phyloP scores from a whole-genome alignment of 2,113 vertebrate species.

The Spilogale gracilis region DNA sequence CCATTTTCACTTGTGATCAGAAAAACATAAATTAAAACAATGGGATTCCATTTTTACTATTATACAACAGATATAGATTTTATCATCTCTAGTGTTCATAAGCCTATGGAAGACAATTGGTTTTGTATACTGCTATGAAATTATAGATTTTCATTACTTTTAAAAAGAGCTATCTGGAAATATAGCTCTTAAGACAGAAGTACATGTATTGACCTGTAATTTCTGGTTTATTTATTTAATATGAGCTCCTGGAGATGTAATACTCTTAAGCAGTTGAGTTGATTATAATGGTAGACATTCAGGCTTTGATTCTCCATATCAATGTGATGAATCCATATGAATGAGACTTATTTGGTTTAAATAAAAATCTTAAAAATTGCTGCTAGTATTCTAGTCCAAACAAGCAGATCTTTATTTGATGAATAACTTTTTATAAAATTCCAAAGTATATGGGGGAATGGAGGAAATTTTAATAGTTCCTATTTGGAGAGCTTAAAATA shows the following conservation, averaged over 20 bases:
- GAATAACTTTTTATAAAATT: background rate
- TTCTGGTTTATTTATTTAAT: background rate
- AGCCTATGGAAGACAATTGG: background rate
- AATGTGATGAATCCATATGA: background rate
- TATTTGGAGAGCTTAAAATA: background rate
- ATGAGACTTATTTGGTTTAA: background rate
- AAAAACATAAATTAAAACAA: background rate
- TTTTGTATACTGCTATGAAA: background rate
- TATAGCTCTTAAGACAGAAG: background rate
- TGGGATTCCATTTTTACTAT: background rate
- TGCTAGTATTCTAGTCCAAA: background rate
- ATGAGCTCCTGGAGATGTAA: background rate
- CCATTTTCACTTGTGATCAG: background rate
- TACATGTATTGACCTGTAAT: background rate
- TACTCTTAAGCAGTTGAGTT: background rate
- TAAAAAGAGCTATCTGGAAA: background rate
- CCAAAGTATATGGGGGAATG: background rate
- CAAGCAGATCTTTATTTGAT: background rate
- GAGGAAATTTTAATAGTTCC: background rate
- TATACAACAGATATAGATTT: background rate
- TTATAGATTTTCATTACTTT: background rate
- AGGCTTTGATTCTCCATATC: background rate
- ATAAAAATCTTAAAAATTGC: background rate
- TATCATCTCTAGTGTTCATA: background rate
- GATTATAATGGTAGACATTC: background rate